phyloP scores from a whole-genome alignment of 2,888 invertebrate genomes.

The Epinotia nisella region DNA sequence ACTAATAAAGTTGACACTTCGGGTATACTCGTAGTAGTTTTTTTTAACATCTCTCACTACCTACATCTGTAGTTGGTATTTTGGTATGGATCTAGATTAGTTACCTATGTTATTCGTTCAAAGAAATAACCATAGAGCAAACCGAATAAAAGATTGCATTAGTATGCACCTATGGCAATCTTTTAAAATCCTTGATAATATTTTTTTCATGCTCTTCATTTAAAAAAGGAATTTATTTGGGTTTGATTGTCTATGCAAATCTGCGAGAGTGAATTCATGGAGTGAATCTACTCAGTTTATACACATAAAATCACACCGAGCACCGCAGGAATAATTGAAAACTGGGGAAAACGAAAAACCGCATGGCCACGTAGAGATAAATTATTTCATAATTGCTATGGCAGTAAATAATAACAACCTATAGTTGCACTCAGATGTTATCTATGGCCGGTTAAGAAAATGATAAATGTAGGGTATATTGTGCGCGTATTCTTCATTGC shows the following conservation, averaged over 20 bases:
- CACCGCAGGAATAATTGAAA: conserved; percentile 38
- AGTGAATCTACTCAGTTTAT: neutral
- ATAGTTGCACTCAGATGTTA: conserved; percentile 27
- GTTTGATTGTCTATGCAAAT: neutral
- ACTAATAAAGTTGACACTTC: too few relatives aligned
- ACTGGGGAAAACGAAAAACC: conserved; percentile 28
- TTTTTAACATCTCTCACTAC: too few relatives aligned
- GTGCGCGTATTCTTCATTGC: too few relatives aligned
- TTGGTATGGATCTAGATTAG: neutral
- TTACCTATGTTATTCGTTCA: neutral
- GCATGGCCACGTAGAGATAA: conserved; percentile 20
- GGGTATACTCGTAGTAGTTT: too few relatives aligned
- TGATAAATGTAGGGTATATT: conserved; percentile 20
- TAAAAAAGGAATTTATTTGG: neutral
- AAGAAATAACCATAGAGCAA: too few relatives aligned
- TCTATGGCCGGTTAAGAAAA: conserved; percentile 10
- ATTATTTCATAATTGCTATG: conserved; percentile 28
- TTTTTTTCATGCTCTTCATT: neutral
- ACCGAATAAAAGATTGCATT: too few relatives aligned
- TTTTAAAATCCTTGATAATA: neutral
- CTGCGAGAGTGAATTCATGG: neutral
- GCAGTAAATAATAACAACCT: conserved; percentile 21
- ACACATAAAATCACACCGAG: neutral
- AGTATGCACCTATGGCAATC: neutral
- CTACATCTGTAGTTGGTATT: too few relatives aligned